phyloP scores from a whole-genome alignment of 2,888 invertebrate genomes.

The Idaea biselata region DNA sequence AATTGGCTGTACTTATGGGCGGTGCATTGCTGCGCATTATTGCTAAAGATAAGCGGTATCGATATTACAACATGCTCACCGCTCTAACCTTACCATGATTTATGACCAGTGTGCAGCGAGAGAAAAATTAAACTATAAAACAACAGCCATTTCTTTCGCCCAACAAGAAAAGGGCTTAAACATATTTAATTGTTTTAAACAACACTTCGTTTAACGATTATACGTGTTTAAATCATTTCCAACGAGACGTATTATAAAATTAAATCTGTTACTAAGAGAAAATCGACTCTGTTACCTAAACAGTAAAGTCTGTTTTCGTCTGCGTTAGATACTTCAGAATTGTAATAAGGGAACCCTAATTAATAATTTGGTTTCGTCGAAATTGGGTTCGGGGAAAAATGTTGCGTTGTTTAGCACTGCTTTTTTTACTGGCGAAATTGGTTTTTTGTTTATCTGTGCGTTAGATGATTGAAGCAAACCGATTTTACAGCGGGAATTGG shows the following conservation, averaged over 20 bases:
- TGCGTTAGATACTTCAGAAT: not conserved
- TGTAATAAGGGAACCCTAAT: not conserved
- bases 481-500: too few relatives aligned
- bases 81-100: too few relatives aligned
- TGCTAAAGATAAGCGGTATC: too few relatives aligned
- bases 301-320: not conserved
- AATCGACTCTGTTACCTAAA: not conserved
- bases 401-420: not conserved
- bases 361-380: not conserved
- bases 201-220: not conserved
- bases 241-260: not conserved
- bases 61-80: too few relatives aligned
- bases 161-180: not conserved
- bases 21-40: too few relatives aligned
- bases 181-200: not conserved
- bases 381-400: not conserved
- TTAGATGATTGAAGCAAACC: too few relatives aligned
- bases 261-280: not conserved
- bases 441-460: too few relatives aligned
- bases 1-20: too few relatives aligned
- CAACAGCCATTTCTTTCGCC: not conserved
- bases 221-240: not conserved
- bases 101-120: too few relatives aligned
- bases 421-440: not conserved
- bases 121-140: too few relatives aligned